These are phyloP conservation scores for Psettodes erumei DNA, from an alignment of 2,113 vertebrate genomes.

Conservation along the genomic window DNA sequence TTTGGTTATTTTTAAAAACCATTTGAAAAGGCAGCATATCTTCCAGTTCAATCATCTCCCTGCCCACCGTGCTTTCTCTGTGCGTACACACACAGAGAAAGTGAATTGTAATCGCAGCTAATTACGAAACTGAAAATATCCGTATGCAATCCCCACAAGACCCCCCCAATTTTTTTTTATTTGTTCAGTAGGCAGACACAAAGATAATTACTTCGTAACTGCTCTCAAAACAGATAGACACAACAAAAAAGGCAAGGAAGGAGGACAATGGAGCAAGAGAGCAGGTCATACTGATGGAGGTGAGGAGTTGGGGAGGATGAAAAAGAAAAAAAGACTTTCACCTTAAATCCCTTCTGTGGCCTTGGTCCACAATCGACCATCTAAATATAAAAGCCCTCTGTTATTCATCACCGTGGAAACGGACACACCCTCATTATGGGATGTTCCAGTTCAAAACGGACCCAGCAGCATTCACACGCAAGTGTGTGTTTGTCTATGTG, in stretches of 20 bases:
- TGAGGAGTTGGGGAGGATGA: not conserved
- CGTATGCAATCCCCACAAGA: no score
- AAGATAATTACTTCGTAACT: constrained; percentile 19
- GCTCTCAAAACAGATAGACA: not conserved
- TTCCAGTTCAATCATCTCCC: no score
- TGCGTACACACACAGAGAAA: not conserved
- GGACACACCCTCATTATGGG: constrained; percentile 58
- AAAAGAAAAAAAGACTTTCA: not conserved
- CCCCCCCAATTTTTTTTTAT: no score
- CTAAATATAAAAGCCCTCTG: not conserved
- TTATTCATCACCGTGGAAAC: constrained; percentile 49
- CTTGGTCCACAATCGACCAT: no score
- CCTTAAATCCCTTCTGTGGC: not conserved
- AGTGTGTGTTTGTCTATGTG: constrained; percentile 38
- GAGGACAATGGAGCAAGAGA: not conserved
- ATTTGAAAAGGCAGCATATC: no score
- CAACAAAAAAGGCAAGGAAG: not conserved
- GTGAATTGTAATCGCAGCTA: no score
- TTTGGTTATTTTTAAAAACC: no score
- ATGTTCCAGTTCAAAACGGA: constrained; percentile 66
- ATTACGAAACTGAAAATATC: no score
- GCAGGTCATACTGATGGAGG: not conserved
- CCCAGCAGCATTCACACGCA: constrained; percentile 32
- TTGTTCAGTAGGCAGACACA: not conserved
- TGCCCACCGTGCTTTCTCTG: no score